A percentile compares a stretch with the other conserved stretches of the same genome.
Conservation (phyloP, 2,113 vertebrate species). For the Silurus asotus region DNA sequence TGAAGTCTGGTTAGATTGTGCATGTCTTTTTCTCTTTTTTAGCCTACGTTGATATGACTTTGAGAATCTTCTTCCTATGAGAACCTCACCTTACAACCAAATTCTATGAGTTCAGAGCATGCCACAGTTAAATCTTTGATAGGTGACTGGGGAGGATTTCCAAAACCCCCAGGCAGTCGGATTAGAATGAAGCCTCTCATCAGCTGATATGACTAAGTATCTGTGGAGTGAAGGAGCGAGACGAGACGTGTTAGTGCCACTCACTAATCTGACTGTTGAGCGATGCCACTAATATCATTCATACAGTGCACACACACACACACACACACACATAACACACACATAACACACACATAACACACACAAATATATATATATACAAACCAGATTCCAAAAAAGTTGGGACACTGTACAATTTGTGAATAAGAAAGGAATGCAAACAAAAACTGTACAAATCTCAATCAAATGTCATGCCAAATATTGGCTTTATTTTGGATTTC, state of each 20-base stretch:
- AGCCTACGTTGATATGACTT: background rate
- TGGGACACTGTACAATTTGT: too few species aligned
- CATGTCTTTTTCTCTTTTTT: background rate
- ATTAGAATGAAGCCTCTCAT: conserved; percentile 46
- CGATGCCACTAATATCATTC: conserved; percentile 39
- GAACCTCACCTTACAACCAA: conserved; percentile 25
- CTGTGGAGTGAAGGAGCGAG: background rate
- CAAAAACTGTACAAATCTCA: too few species aligned
- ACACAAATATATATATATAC: too few species aligned
- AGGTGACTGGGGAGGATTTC: conserved; percentile 39
- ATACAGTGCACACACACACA: background rate
- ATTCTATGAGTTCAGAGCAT: conserved; percentile 18
- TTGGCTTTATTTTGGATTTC: too few species aligned
- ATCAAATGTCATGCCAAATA: too few species aligned
- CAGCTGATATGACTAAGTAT: conserved; percentile 25
- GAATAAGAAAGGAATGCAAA: too few species aligned
- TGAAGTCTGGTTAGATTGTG: background rate
- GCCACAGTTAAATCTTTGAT: conserved; percentile 48
- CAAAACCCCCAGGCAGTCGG: conserved; percentile 33
- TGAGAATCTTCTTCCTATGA: conserved; percentile 3
- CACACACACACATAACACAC: background rate
- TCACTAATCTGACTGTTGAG: conserved; percentile 32
- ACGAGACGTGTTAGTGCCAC: background rate
- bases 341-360: background rate
- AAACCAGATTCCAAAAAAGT: too few species aligned